Conservation (phyloP, 2,888 invertebrate species). For the Mactromeris polynyma region DNA sequence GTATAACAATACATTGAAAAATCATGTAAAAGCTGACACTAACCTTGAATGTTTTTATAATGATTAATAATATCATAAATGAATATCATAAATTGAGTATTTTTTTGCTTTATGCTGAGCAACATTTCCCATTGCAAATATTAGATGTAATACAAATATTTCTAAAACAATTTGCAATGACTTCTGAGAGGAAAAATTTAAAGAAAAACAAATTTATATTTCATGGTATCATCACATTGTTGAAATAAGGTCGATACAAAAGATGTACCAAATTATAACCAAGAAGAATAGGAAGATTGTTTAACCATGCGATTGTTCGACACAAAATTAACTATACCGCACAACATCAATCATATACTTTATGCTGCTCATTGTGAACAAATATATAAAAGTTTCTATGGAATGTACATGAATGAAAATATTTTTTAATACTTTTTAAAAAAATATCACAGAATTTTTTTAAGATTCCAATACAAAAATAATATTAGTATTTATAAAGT, state of each 20-base stretch:
- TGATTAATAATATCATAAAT: too few species aligned
- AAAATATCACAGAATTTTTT: neutral
- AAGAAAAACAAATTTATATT: neutral
- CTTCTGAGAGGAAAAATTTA: too few species aligned
- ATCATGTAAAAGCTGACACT: too few species aligned
- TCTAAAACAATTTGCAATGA: neutral
- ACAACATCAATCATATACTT: too few species aligned
- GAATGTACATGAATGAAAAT: neutral
- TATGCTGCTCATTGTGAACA: neutral
- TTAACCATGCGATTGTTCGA: neutral
- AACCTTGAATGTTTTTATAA: too few species aligned
- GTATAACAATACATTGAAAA: too few species aligned
- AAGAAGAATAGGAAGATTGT: neutral
- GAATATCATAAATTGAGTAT: slow-evolving; percentile 8
- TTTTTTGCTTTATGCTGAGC: neutral
- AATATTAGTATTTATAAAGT: neutral
- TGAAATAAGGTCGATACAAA: neutral
- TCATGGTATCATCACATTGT: neutral
- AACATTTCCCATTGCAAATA: neutral
- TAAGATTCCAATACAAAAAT: neutral
- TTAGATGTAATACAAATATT: neutral
- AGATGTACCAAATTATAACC: neutral
- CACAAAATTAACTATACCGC: neutral
- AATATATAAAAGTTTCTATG: neutral
- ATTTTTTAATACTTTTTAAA: neutral